phyloP scores from a whole-genome alignment of 2,797 vertebrate species.

The Rhinophrynus dorsalis region DNA sequence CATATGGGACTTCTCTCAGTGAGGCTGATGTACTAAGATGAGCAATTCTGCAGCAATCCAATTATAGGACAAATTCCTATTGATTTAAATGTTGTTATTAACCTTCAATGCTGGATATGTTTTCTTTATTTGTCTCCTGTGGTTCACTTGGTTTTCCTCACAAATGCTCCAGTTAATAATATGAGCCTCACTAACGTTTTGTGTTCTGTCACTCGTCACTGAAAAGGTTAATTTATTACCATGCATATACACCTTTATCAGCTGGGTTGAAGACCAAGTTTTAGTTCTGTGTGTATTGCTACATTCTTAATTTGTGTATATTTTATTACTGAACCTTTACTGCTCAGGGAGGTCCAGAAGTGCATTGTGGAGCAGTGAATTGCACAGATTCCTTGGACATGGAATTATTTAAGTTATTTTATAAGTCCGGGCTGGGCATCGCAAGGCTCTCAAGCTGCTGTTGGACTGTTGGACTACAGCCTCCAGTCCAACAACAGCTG shows the following conservation, averaged over 20 bases:
- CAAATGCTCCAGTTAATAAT: no score
- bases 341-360: not conserved
- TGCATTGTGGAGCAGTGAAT: not conserved
- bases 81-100: no score
- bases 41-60: no score
- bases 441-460: no score
- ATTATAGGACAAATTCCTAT: no score
- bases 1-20: not conserved
- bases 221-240: conserved; percentile 7
- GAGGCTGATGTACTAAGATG: no score
- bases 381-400: not conserved
- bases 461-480: no score
- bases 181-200: not conserved
- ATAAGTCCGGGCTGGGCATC: no score
- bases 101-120: no score
- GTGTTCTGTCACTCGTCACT: not conserved
- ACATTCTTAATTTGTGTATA: conserved; percentile 5
- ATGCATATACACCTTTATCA: conserved; percentile 3
- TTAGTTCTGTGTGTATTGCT: not conserved
- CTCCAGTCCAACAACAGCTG: no score
- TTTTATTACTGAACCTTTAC: not conserved
- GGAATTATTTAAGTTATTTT: conserved; percentile 4
- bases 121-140: no score
- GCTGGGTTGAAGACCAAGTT: conserved; percentile 21
- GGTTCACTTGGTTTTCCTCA: no score